A percentile compares a stretch with the other conserved stretches of the same genome.
Evolutionary conservation across 2,797 vertebrate species (phyloP).

Genomic region (Propithecus deckenii): DNA sequence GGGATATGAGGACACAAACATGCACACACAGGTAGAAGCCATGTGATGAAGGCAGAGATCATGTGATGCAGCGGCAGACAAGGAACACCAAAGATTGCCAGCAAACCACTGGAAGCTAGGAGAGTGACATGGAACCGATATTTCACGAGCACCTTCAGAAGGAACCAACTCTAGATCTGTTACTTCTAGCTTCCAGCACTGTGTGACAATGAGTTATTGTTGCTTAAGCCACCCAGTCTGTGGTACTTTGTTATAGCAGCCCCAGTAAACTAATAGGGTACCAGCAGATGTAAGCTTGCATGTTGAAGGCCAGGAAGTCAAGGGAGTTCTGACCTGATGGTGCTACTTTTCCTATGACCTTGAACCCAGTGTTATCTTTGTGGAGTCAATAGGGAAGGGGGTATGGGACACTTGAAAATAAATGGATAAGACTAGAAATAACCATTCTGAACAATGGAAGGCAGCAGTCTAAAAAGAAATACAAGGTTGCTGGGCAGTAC

Average conservation of each 20-base stretch:
- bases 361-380: background rate
- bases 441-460: background rate
- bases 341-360: background rate
- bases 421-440: background rate
- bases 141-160: background rate
- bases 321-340: background rate
- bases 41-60: background rate
- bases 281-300: background rate
- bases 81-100: background rate
- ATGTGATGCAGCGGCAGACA: background rate
- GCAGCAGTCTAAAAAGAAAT: background rate
- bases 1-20: background rate
- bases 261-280: background rate
- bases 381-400: accelerated
- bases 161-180: background rate
- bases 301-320: background rate
- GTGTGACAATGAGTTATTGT: background rate
- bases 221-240: background rate
- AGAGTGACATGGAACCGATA: no score
- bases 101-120: no score
- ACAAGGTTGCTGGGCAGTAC: background rate
- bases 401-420: background rate
- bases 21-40: accelerated
- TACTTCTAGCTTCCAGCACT: background rate
- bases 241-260: background rate